Base-by-base conservation (phyloP, 2,113 vertebrate species). In the Poecile atricapillus region DNA sequence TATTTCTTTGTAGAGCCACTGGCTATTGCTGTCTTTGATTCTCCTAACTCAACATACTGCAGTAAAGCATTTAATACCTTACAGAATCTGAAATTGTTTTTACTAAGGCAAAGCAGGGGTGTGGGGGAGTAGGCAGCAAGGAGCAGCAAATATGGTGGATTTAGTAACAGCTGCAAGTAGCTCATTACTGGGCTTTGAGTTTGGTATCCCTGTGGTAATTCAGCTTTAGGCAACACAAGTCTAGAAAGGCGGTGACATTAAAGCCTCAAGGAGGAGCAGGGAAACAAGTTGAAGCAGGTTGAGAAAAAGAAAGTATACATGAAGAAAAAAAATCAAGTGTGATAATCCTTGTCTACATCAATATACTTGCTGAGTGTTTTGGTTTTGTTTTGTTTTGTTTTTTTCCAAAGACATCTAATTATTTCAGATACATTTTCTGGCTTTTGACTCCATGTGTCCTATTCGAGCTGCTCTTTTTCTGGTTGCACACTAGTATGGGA, bases 21-120 rank as follows among this genome's bases (percentile, higher is more conserved):
- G 89, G 81, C 68, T 91, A 88, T 89, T 88, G 39, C 65, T 96
- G 39, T 74, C 63, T 95, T 87, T 93, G 92, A 81, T 95, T 93
- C 74, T 84, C 53, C 46, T 85, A 93, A 70, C 55, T 94, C 68
- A 85, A 71, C 76, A 53, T 71, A 67, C n/a, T 78, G 82, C 91
- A 76, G 53, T 47, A 91, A 95, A 95, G 59, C 37, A 55, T 81
- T 94, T 96, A 78, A 64, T 69, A 56, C 63, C 19, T 30, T 74
- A n/a, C 41, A 80, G 79, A 84, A 65, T 63, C 43, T 39, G 46
- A 86, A 87, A 64, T 69, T 44, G 16, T 67, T 96, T 96, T 90
- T 75, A 71, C 7, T 37, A 41, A 71, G 44, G n/a, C 33, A 37
- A 62, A 62, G 47, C 24, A 31, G 9, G 8, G 15, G 21, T 4